phyloP scores from a whole-genome alignment of 1,140 invertebrate genomes.

The Gerris buenoi region DNA sequence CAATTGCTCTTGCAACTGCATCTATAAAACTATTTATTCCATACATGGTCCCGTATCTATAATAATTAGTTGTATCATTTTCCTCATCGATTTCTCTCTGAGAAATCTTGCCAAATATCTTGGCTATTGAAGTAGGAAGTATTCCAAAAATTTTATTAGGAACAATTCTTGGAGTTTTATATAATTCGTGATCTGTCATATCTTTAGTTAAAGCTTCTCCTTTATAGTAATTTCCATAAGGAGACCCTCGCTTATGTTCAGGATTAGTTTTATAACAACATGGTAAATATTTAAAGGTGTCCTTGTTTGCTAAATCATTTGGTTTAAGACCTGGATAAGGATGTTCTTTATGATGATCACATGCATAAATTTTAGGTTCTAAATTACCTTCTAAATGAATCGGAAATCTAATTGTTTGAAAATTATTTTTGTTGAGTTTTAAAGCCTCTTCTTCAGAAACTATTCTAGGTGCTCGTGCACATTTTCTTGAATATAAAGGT shows the following conservation, averaged over 20 bases:
- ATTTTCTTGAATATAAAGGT: background rate
- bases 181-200: background rate
- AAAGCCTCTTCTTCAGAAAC: background rate
- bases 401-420: background rate
- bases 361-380: background rate
- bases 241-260: background rate
- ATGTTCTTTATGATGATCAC: background rate
- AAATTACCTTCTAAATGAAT: background rate
- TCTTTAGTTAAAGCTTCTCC: background rate
- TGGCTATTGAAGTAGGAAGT: background rate
- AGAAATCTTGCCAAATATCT: background rate
- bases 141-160: background rate
- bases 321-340: background rate
- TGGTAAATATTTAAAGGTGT: background rate
- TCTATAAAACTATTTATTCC: background rate
- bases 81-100: background rate
- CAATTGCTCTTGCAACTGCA: background rate
- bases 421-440: background rate
- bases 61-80: background rate
- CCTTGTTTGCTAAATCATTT: background rate
- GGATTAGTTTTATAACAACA: background rate
- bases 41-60: background rate
- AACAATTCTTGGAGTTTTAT: background rate
- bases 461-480: background rate
- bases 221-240: background rate